Evolutionary conservation across 2,888 invertebrate genomes (phyloP).

Genomic region (Hylaea fasciaria): DNA sequence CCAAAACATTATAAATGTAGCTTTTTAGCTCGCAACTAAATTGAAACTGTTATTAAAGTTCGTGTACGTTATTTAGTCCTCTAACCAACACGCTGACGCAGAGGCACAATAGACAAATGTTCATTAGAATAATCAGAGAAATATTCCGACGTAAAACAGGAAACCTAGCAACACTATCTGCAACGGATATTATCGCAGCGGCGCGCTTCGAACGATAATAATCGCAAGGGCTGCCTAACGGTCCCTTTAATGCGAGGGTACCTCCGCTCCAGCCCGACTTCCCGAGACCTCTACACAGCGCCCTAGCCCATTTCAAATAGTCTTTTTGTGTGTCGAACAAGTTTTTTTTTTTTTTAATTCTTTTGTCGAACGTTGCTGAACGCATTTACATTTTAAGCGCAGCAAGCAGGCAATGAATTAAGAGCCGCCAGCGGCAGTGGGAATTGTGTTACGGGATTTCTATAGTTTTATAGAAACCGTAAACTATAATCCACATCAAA

Average conservation of each 20-base stretch:
- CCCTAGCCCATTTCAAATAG: conserved; percentile 49
- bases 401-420: conserved; percentile 8
- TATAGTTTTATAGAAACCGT: not conserved
- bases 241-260: conserved; percentile 60
- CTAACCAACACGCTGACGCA: not conserved
- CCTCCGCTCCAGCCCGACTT: conserved; percentile 34
- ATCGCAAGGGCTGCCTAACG: conserved; percentile 68
- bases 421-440: not conserved
- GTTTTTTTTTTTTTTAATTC: conserved; percentile 20
- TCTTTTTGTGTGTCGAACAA: conserved; percentile 41
- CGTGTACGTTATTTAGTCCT: no score
- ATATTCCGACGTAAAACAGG: not conserved
- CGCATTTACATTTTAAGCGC: conserved; percentile 24
- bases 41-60: no score
- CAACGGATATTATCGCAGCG: conserved; percentile 63
- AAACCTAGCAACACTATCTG: conserved; percentile 33
- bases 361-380: conserved; percentile 21
- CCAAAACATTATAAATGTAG: not conserved
- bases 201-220: conserved; percentile 60
- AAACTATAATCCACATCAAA: not conserved
- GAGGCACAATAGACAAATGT: no score
- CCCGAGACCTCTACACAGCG: conserved; percentile 46
- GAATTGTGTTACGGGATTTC: not conserved
- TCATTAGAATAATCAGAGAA: no score
- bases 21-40: not conserved